Evolutionary conservation across 2,113 vertebrate genomes (phyloP), one percentile per base, ranked within the genome.

Genomic region (Neoarius graeffei): DNA sequence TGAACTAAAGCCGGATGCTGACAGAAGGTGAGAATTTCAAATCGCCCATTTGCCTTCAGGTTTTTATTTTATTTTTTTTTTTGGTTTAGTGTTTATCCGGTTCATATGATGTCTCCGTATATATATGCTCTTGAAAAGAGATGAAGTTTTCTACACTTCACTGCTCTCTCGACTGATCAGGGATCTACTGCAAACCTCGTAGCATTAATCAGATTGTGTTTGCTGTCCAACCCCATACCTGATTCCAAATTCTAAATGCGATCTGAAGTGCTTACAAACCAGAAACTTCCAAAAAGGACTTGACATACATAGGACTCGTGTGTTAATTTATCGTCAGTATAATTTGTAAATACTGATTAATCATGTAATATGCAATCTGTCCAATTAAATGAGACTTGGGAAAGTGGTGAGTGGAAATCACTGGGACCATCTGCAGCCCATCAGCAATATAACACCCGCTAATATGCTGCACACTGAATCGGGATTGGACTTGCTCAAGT

Each of bases 381-480:
- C 67, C 67, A 83, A 83, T 83, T 87, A 87, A 87, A 83, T 64
- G 35, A 62, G 81, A 76, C 67, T n/a, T 48, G 67, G 81, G 60
- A 76, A 87, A 64, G 57, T 62, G 69, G 35, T 27, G 14, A 76
- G 81, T 50, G n/a, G 48, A 76, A 87, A 83, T 87, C 81, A 67
- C 71, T 48, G 48, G 73, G 13, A 48, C 71, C 87, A 88, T 88
- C 81, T 88, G 87, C 30, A 77, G 86, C 71, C 71, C 62, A 88
- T 88, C 71, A 84, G 30, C 67, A 83, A 84, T 64, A 64, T 64
- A 87, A 88, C 81, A 67, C 74, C 67, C n/a, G 9, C 35, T 87
- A 87, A 90, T 89, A 85, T 71, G 57, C 48, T 74, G 71, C 80
- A 89, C 62, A 90, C 64, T 90, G 76, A 89, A 89, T 62, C 60